Conservation (phyloP, 2,113 vertebrate species). For the Hyperopisus bebe region DNA sequence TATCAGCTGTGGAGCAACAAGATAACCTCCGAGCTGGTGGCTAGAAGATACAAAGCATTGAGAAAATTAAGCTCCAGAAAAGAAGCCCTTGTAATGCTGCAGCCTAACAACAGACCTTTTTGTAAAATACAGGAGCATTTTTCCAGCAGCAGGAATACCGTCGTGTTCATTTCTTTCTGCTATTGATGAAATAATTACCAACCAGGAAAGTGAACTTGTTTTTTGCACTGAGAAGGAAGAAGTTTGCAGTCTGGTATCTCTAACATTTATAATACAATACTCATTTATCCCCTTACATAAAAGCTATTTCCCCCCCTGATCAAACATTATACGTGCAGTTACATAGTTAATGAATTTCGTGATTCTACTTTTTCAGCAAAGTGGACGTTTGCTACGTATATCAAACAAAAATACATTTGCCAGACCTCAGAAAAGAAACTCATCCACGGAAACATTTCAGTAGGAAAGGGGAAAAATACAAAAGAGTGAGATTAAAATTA, state of each 20-base stretch:
- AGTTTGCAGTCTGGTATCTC: neutral
- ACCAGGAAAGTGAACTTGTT: neutral
- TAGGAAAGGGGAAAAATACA: neutral
- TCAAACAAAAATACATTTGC: slow-evolving; percentile 9
- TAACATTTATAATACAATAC: neutral
- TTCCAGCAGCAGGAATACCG: neutral
- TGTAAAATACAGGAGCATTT: neutral
- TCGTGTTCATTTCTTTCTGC: neutral
- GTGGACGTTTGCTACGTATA: neutral
- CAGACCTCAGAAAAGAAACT: neutral
- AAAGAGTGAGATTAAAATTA: neutral
- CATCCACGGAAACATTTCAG: neutral
- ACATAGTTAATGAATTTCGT: no score
- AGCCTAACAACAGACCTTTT: neutral
- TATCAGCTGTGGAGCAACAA: neutral
- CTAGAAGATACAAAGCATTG: neutral
- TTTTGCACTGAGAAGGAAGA: neutral
- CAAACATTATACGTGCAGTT: neutral
- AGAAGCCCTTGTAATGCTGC: neutral
- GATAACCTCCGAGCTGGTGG: neutral
- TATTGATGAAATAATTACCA: neutral
- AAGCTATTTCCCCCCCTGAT: neutral
- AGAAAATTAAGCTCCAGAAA: neutral
- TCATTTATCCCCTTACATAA: neutral
- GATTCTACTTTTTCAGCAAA: neutral